These are phyloP conservation scores for Agrotis segetum DNA, from an alignment of 2,888 invertebrate species.

Conservation along the genomic window DNA sequence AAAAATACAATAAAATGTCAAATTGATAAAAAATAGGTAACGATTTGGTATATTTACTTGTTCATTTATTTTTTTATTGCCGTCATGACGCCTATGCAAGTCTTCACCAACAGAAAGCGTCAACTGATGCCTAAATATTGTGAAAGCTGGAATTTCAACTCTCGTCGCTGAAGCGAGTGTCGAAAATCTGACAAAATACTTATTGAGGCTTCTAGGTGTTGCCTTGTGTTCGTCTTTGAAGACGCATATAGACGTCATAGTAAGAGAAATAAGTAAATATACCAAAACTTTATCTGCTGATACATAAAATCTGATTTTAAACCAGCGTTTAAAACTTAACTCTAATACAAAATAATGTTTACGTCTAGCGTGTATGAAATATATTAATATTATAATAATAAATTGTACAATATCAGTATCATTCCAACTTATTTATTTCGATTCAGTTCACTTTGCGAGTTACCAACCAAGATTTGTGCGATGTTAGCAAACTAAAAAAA, in stretches of 20 bases:
- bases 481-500: conserved; percentile 29
- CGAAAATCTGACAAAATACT: not conserved
- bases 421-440: conserved; percentile 70
- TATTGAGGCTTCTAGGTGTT: not conserved
- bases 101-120: not conserved
- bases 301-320: conserved; percentile 81
- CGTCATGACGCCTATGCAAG: conserved; percentile 1
- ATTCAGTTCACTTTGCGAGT: conserved; percentile 52
- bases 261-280: conserved; percentile 56
- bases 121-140: too few relatives aligned
- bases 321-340: conserved; percentile 84
- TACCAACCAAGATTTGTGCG: conserved; percentile 56
- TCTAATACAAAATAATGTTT: conserved; percentile 79
- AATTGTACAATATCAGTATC: conserved; percentile 88
- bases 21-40: conserved; percentile 78
- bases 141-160: not conserved
- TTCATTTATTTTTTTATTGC: conserved; percentile 10
- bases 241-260: not conserved
- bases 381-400: conserved; percentile 79
- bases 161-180: not conserved
- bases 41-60: conserved; percentile 37
- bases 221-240: not conserved
- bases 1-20: conserved; percentile 78
- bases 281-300: conserved; percentile 61
- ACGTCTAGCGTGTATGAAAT: conserved; percentile 84